Conservation (phyloP, 2,113 vertebrate genomes). For the Chaenogobius annularis region DNA sequence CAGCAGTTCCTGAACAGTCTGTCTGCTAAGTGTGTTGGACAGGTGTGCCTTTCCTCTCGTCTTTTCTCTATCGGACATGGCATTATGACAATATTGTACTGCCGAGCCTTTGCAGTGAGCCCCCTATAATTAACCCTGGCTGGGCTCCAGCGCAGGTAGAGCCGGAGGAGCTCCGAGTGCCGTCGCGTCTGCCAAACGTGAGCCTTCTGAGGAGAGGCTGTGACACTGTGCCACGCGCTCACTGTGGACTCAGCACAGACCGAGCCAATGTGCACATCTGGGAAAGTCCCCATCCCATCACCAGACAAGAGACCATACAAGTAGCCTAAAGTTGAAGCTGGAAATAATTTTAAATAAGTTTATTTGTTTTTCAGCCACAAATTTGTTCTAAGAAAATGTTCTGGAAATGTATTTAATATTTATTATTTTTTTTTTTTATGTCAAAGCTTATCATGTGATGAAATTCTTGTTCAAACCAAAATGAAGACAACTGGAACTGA, state of each 20-base stretch:
- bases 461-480: no score
- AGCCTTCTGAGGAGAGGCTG: slow-evolving; percentile 52
- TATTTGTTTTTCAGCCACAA: no score
- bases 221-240: slow-evolving; percentile 72
- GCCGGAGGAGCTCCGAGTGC: slow-evolving; percentile 68
- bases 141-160: slow-evolving; percentile 79
- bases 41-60: slow-evolving; percentile 70
- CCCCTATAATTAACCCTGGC: slow-evolving; percentile 85
- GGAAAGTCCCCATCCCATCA: slow-evolving; percentile 63
- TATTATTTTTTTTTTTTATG: no score
- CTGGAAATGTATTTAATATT: no score
- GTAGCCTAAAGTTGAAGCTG: background rate
- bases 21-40: slow-evolving; percentile 46
- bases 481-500: background rate
- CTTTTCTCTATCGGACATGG: slow-evolving; percentile 76
- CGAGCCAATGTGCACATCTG: slow-evolving; percentile 76
- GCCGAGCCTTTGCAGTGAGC: slow-evolving; percentile 73
- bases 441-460: no score
- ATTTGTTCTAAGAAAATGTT: no score
- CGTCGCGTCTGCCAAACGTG: slow-evolving; percentile 78
- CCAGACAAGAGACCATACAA: slow-evolving; percentile 20
- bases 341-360: no score
- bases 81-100: slow-evolving; percentile 74
- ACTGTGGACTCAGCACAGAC: slow-evolving; percentile 64
- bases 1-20: slow-evolving; percentile 24